phyloP scores from a whole-genome alignment of 1,140 invertebrate genomes.

The Temnothorax nylanderi region DNA sequence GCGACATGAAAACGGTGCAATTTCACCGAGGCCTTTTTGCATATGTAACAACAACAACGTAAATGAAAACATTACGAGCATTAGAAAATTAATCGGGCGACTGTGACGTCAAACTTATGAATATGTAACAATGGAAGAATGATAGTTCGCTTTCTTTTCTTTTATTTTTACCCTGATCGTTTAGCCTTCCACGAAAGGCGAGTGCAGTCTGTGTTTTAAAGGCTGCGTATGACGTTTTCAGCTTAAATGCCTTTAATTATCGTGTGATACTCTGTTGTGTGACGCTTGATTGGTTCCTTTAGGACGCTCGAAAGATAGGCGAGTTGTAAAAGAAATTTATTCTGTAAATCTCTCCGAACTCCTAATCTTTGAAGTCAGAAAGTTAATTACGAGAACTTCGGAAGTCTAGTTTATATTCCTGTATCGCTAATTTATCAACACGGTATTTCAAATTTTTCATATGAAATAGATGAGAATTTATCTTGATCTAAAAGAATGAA shows the following conservation, averaged over 20 bases:
- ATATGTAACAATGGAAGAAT: constrained; percentile 6
- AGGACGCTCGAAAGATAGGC: constrained; percentile 4
- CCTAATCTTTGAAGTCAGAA: background rate
- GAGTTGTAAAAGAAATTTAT: constrained; percentile 13
- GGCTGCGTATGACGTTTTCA: constrained; percentile 11
- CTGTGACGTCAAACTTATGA: constrained; percentile 2
- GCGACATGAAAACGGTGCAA: background rate
- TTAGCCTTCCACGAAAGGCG: constrained; percentile 19
- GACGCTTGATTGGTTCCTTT: constrained; percentile 26
- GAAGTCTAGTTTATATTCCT: constrained; percentile 25
- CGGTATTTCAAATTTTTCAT: background rate
- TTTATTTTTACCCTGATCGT: constrained; percentile 56
- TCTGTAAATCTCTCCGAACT: background rate
- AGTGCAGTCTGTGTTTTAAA: constrained; percentile 44
- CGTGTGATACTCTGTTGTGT: background rate
- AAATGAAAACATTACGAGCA: constrained; percentile 3
- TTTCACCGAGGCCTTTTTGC: constrained; percentile 7
- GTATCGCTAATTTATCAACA: background rate
- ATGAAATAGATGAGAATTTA: background rate
- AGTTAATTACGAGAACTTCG: background rate
- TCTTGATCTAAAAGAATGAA: background rate
- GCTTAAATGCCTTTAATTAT: constrained; percentile 26
- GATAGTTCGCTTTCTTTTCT: constrained; percentile 21
- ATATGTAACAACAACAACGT: background rate
- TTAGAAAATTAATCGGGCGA: constrained; percentile 24